Conservation (phyloP, 2,113 vertebrate genomes). For the Seriola dumerili region DNA sequence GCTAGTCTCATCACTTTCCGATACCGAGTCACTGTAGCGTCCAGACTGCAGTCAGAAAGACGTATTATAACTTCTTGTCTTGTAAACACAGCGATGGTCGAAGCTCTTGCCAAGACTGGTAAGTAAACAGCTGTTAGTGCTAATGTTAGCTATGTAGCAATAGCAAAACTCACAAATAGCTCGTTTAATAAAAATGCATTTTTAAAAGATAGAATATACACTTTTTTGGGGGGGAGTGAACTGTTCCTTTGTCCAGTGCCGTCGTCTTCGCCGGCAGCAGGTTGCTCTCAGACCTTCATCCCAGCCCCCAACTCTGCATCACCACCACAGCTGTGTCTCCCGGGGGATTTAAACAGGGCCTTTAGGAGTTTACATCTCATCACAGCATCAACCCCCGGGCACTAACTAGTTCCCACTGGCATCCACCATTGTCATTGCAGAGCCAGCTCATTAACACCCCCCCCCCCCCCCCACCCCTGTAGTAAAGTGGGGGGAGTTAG, state of each 20-base stretch:
- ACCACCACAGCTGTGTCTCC: conserved; percentile 44
- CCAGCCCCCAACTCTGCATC: conserved; percentile 25
- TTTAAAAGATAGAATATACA: not conserved
- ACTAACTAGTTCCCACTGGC: not conserved
- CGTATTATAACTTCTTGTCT: no score
- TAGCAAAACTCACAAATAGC: no score
- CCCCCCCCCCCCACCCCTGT: conserved; percentile 24
- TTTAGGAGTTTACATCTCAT: conserved; percentile 46
- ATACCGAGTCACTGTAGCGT: no score
- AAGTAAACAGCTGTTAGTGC: no score
- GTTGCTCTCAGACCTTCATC: conserved; percentile 14
- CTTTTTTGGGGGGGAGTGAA: not conserved
- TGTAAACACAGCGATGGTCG: no score
- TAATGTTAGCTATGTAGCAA: no score
- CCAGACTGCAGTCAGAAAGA: no score
- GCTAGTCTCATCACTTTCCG: no score
- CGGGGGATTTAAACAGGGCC: conserved; percentile 24
- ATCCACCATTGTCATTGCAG: conserved; percentile 18
- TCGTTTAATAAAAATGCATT: no score
- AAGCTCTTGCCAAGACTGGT: no score
- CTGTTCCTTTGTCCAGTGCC: not conserved
- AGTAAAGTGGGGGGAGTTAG: not conserved
- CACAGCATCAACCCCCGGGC: conserved; percentile 5
- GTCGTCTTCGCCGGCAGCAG: conserved; percentile 16
- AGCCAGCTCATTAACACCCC: conserved; percentile 24